phyloP scores from a whole-genome alignment of 2,888 invertebrate species.

The Liopterus haemorrhoidalis region DNA sequence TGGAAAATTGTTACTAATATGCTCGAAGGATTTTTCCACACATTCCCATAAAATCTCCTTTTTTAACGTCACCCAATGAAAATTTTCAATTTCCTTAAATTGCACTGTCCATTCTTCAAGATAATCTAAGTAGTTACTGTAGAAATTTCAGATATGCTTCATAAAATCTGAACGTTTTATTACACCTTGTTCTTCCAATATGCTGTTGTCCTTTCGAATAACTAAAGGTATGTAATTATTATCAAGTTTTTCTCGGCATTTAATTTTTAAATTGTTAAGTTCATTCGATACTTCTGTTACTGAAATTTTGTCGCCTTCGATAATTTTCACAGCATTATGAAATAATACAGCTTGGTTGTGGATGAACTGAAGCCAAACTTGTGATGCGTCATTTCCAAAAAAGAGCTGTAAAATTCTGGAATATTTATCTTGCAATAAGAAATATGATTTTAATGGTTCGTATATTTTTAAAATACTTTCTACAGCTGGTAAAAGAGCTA shows the following conservation, averaged over 20 bases:
- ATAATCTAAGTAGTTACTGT: background rate
- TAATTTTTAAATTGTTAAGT: constrained; percentile 19
- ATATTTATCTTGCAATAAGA: constrained; percentile 10
- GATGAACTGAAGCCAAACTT: constrained; percentile 12
- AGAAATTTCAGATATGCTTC: background rate
- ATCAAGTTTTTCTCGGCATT: constrained; percentile 18
- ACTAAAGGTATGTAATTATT: constrained; percentile 16
- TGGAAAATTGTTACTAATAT: no score
- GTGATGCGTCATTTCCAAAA: constrained; percentile 11
- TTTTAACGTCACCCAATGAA: no score
- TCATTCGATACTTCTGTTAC: constrained; percentile 10
- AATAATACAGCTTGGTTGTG: constrained; percentile 9
- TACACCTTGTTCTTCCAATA: background rate
- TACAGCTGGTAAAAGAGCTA: constrained; percentile 13
- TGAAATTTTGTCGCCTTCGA: constrained; percentile 13
- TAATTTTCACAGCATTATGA: constrained; percentile 12
- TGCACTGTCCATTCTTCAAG: constrained; percentile 1
- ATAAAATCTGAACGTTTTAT: background rate
- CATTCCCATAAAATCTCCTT: no score
- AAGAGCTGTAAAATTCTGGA: constrained; percentile 8
- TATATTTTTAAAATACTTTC: constrained; percentile 12
- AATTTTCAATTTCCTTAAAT: background rate
- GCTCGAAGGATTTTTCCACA: no score
- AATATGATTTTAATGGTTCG: constrained; percentile 10
- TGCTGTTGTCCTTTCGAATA: constrained; percentile 10